A percentile compares a stretch with the other conserved stretches of the same genome.
Evolutionary conservation across 2,797 vertebrate species (phyloP).

Genomic region (Fistularia commersonii): DNA sequence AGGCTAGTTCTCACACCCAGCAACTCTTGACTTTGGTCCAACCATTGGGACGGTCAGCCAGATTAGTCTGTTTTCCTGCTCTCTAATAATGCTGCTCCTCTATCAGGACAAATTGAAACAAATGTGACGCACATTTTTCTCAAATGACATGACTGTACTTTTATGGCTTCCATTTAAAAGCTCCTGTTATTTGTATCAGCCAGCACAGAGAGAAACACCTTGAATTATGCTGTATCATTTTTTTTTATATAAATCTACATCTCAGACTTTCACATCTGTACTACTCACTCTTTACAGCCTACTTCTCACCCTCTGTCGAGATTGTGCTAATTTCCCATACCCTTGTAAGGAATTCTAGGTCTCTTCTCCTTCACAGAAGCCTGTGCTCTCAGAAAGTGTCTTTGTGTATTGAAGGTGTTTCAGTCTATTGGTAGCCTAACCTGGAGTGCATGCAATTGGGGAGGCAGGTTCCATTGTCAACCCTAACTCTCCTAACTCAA

Average conservation of each 20-base stretch:
- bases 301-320: slow-evolving; percentile 1
- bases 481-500: neutral
- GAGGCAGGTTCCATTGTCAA: neutral
- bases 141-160: no score
- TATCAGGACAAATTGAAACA: slow-evolving; percentile 4
- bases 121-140: neutral
- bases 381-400: slow-evolving; percentile 13
- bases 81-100: slow-evolving; percentile 11
- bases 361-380: slow-evolving; percentile 16
- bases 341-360: slow-evolving; percentile 6
- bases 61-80: slow-evolving; percentile 26
- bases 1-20: slow-evolving; percentile 35
- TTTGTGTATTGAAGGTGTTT: slow-evolving; percentile 26
- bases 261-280: neutral
- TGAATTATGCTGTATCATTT: neutral
- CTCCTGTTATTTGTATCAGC: neutral
- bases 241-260: neutral
- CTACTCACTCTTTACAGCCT: slow-evolving; percentile 5
- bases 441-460: slow-evolving; percentile 2
- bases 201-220: neutral
- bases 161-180: neutral
- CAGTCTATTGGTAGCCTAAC: slow-evolving; percentile 21
- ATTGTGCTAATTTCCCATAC: slow-evolving; percentile 4
- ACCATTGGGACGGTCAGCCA: slow-evolving; percentile 32
- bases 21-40: slow-evolving; percentile 28